Base-by-base conservation (phyloP, 2,797 vertebrate species). In the Enteromius anoplus region DNA sequence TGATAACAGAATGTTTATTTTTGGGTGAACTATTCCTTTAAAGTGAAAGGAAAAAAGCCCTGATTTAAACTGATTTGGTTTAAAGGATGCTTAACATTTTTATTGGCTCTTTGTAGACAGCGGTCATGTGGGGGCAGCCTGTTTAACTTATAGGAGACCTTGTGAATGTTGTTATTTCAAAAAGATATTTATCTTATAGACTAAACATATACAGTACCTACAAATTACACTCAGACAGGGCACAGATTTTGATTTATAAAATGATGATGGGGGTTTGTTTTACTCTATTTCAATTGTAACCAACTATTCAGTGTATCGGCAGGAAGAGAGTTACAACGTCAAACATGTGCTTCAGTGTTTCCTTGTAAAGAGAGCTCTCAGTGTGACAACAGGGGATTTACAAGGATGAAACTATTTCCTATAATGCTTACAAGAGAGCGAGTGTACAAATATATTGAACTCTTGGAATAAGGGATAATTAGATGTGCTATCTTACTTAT, bases 221-320 rank as follows among this genome's bases (percentile, higher is more conserved):
- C 4, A 32, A 66, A n/a, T 10, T 49, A 8, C 1, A 51, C 47
- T 42, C 21, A 12, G 7, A 21, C 49, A 42, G 34, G 47, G 49
- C 45, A 78, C 45, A 23, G 21, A 47, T 51, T 65, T 40, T 79
- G n/a, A 55, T 79, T 55, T 79, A 55, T 69, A 47, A 42, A 69
- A 42, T 55, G 64, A 55, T 69, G 14, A 7, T 15, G 37, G n/a
- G 21, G 23, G 49, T 60, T 80, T 70, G 78, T 70, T 70, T 79
- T 53, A 69, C 47, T 78, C 45, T 23, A 10, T 23, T 1, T 26
- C 23, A 17, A 26, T 62, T 72, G 21, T 62, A 81, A 62, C 26
- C 53, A 81, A 58, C 19, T 69, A 81, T 55, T 7, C 21, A 34
- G 29, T 73, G 21, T 51, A 64, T 26, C 1, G 73, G 19, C 69